Percentiles rank a stretch among this genome's conserved stretches.
These are phyloP conservation scores for Muscicapa adusta DNA, from an alignment of 2,113 vertebrate genomes.

Conservation along the genomic window DNA sequence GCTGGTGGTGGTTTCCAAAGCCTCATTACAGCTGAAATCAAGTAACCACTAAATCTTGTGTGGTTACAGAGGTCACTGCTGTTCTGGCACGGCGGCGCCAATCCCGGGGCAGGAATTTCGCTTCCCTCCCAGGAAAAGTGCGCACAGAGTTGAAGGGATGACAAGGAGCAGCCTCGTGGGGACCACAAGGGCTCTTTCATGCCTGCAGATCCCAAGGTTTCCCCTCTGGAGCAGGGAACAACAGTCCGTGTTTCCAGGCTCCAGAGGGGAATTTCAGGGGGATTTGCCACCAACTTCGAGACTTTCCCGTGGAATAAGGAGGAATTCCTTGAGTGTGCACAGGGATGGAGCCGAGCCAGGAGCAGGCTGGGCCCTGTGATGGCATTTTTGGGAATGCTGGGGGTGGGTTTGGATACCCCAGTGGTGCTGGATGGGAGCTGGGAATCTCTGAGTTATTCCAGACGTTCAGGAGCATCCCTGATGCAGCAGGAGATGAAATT, in stretches of 20 bases:
- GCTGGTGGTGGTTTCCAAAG: slow-evolving; percentile 70
- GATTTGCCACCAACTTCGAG: not conserved
- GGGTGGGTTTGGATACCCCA: rapidly evolving
- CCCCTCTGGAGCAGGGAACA: not conserved
- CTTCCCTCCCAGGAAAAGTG: slow-evolving; percentile 32
- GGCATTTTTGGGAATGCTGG: not conserved
- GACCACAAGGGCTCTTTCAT: not conserved
- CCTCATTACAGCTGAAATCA: slow-evolving; percentile 71
- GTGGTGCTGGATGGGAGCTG: rapidly evolving
- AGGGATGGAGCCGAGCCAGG: not conserved
- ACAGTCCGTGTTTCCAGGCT: rapidly evolving
- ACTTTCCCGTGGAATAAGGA: not conserved
- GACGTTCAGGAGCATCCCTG: rapidly evolving
- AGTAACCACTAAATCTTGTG: slow-evolving; percentile 70
- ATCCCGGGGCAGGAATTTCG: slow-evolving; percentile 45
- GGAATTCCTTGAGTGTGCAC: not conserved
- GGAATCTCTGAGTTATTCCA: not conserved
- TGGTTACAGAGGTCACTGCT: slow-evolving; percentile 71
- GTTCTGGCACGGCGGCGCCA: slow-evolving; percentile 69
- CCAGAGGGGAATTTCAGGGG: not conserved
- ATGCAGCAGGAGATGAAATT: not conserved
- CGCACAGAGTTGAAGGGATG: not conserved
- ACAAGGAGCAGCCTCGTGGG: not conserved
- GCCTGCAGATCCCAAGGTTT: not conserved
- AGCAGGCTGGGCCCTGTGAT: not conserved